Evolutionary conservation across 2,113 vertebrate genomes (phyloP).

Genomic region (Hippocampus guttulatus): DNA sequence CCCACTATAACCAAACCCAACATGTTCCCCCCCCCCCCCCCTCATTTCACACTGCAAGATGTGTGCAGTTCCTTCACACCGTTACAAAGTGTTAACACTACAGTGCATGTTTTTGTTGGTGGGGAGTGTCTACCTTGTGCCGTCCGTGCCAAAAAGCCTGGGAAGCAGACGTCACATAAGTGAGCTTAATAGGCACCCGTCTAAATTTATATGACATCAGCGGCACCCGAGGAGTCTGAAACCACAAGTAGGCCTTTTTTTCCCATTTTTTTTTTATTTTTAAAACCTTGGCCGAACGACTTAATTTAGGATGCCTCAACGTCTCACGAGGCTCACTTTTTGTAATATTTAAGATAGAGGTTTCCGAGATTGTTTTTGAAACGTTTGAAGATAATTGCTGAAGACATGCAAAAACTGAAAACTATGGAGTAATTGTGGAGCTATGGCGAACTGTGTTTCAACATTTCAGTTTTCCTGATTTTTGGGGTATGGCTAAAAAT

Average conservation of each 20-base stretch:
- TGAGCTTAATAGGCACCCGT: conserved; percentile 36
- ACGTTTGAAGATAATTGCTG: too few species aligned
- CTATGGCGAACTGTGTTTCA: too few species aligned
- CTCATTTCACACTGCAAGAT: conserved; percentile 17
- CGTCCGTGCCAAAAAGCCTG: neutral
- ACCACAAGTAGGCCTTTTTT: neutral
- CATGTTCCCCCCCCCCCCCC: conserved; percentile 11
- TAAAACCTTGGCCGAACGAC: neutral
- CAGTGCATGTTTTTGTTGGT: conserved; percentile 45
- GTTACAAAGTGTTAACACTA: conserved; percentile 27
- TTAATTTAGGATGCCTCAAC: neutral
- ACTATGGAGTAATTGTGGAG: too few species aligned
- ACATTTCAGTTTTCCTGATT: too few species aligned
- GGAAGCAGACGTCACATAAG: conserved; percentile 38
- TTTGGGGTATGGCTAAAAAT: too few species aligned
- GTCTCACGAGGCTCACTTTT: neutral
- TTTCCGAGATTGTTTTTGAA: neutral
- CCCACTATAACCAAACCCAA: conserved; percentile 33
- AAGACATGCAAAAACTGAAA: too few species aligned
- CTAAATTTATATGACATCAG: conserved; percentile 64
- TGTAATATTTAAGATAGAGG: neutral
- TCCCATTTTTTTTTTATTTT: conserved; percentile 24
- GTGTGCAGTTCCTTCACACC: conserved; percentile 26
- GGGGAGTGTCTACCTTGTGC: neutral
- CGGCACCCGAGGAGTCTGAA: conserved; percentile 27